Evolutionary conservation across 2,888 invertebrate species (phyloP).

Genomic region (Morinoia aosen): DNA sequence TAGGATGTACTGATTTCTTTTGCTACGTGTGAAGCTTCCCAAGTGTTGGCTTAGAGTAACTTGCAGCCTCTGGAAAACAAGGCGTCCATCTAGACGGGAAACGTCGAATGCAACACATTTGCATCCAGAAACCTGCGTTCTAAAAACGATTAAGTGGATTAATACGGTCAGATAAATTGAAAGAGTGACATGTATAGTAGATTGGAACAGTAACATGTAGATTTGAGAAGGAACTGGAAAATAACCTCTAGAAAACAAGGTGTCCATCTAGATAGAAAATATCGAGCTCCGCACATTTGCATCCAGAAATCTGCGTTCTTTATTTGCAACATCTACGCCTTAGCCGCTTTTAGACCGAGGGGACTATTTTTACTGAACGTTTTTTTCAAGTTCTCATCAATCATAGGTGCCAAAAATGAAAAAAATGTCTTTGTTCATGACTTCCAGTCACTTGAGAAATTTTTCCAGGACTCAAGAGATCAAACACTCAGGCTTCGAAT

Average conservation of each 20-base stretch:
- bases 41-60: too few species aligned
- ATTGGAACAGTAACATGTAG: too few species aligned
- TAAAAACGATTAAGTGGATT: too few species aligned
- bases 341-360: not conserved
- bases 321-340: not conserved
- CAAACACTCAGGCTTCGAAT: not conserved
- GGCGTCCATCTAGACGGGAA: not conserved
- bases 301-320: not conserved
- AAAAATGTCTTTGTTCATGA: not conserved
- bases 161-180: too few species aligned
- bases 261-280: not conserved
- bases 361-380: not conserved
- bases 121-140: not conserved
- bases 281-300: not conserved
- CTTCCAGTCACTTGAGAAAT: not conserved
- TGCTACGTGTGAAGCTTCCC: too few species aligned
- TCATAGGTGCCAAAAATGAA: not conserved
- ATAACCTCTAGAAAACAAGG: too few species aligned
- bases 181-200: too few species aligned
- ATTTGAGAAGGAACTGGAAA: too few species aligned
- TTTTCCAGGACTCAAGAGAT: not conserved
- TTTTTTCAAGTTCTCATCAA: not conserved
- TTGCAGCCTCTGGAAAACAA: too few species aligned
- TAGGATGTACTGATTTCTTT: too few species aligned
- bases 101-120: not conserved